Percentiles rank a stretch among this genome's conserved stretches.
phyloP scores from a whole-genome alignment of 2,888 invertebrate species.

The Pandemis cinnamomeana region DNA sequence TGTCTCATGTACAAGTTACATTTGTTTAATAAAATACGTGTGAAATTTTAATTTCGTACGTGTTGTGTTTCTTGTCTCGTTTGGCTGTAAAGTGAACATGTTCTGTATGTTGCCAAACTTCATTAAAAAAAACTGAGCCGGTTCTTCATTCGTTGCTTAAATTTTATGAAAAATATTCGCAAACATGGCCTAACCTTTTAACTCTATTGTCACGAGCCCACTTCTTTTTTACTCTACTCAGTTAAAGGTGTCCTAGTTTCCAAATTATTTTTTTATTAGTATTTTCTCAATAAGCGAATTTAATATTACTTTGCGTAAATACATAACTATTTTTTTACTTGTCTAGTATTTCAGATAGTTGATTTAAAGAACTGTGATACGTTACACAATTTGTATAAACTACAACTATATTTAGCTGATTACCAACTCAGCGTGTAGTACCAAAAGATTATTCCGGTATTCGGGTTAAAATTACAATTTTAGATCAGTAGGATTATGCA shows the following conservation, averaged over 20 bases:
- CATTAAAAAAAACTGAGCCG: not conserved
- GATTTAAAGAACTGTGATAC: not conserved
- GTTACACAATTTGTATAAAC: not conserved
- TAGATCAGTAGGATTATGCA: conserved; percentile 21
- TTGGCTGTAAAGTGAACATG: not conserved
- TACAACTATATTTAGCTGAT: not conserved
- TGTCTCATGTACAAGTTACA: not conserved
- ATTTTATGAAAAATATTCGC: too few species aligned
- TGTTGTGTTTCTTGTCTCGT: not conserved
- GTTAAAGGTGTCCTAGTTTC: too few species aligned
- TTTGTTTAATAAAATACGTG: not conserved
- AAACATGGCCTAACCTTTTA: too few species aligned
- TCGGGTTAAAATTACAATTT: conserved; percentile 30
- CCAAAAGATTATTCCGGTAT: conserved; percentile 13
- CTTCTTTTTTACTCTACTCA: too few species aligned
- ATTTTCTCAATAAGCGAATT: too few species aligned
- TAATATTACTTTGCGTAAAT: too few species aligned
- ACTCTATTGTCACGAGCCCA: too few species aligned
- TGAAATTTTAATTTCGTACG: not conserved
- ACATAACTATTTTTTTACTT: too few species aligned
- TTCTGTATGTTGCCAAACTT: not conserved
- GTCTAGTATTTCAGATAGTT: too few species aligned
- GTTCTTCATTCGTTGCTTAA: too few species aligned
- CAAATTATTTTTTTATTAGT: too few species aligned
- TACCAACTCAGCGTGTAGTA: not conserved